phyloP scores from a whole-genome alignment of 1,140 invertebrate species.

The Brachionus asplanchnoidis region DNA sequence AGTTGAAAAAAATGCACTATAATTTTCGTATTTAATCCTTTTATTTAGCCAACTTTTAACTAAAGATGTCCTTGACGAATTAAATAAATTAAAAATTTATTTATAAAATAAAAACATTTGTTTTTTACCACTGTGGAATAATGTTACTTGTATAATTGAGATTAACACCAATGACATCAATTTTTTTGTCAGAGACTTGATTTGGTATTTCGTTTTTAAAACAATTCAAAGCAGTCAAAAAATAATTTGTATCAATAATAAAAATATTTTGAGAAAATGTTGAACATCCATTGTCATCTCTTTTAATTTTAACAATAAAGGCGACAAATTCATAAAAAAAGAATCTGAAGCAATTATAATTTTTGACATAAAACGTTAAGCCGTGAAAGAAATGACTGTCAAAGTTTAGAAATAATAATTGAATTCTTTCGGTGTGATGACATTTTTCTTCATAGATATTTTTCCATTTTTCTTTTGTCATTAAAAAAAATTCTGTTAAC shows the following conservation, averaged over 20 bases:
- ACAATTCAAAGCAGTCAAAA: background rate
- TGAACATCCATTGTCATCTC: background rate
- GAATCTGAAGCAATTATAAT: background rate
- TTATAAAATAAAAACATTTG: background rate
- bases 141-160: background rate
- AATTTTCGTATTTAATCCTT: background rate
- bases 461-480: background rate
- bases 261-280: background rate
- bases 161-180: background rate
- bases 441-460: background rate
- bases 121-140: background rate
- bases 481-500: background rate
- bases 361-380: background rate
- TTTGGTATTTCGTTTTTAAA: background rate
- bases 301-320: background rate
- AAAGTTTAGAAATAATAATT: background rate
- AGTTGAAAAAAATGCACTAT: slow-evolving; percentile 35
- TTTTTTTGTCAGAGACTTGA: background rate
- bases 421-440: background rate
- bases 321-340: background rate
- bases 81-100: background rate
- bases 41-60: slow-evolving; percentile 27
- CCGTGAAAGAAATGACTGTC: background rate
- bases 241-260: background rate
- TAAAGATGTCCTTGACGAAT: background rate